These are phyloP conservation scores for Ernsta delagoae DNA, from an alignment of 2,888 invertebrate genomes.

Conservation along the genomic window DNA sequence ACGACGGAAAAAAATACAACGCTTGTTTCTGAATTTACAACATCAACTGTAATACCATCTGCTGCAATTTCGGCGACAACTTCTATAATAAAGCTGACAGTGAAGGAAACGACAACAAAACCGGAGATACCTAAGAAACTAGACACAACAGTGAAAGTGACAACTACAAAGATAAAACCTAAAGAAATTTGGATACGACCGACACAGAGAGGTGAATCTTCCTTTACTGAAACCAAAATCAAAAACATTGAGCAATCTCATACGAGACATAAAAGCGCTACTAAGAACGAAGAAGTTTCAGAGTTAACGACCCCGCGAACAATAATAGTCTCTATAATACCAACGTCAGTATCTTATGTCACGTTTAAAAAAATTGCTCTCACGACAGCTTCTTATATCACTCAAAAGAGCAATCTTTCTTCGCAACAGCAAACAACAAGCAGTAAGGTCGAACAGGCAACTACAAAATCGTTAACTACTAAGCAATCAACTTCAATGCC, in stretches of 20 bases:
- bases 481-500: slow-evolving; percentile 57
- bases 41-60: slow-evolving; percentile 37
- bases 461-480: slow-evolving; percentile 54
- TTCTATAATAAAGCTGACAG: slow-evolving; percentile 36
- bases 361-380: slow-evolving; percentile 76
- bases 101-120: slow-evolving; percentile 46
- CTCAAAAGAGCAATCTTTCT: slow-evolving; percentile 53
- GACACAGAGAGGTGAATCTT: slow-evolving; percentile 78
- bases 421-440: slow-evolving; percentile 34
- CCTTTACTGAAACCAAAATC: slow-evolving; percentile 60
- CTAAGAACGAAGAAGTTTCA: slow-evolving; percentile 58
- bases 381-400: slow-evolving; percentile 61
- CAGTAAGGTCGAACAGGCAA: slow-evolving; percentile 55
- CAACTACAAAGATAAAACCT: slow-evolving; percentile 73
- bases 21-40: slow-evolving; percentile 39
- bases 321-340: slow-evolving; percentile 79
- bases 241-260: slow-evolving; percentile 54
- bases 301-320: slow-evolving; percentile 74
- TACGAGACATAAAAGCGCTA: slow-evolving; percentile 56
- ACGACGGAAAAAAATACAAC: slow-evolving; percentile 28
- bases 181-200: slow-evolving; percentile 82
- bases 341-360: slow-evolving; percentile 75
- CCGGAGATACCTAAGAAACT: slow-evolving; percentile 57
- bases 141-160: slow-evolving; percentile 60
- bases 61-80: slow-evolving; percentile 34